Percentiles rank a stretch among this genome's conserved stretches.
These are phyloP conservation scores for Eupithecia tripunctaria DNA, from an alignment of 2,888 invertebrate species.

Conservation along the genomic window DNA sequence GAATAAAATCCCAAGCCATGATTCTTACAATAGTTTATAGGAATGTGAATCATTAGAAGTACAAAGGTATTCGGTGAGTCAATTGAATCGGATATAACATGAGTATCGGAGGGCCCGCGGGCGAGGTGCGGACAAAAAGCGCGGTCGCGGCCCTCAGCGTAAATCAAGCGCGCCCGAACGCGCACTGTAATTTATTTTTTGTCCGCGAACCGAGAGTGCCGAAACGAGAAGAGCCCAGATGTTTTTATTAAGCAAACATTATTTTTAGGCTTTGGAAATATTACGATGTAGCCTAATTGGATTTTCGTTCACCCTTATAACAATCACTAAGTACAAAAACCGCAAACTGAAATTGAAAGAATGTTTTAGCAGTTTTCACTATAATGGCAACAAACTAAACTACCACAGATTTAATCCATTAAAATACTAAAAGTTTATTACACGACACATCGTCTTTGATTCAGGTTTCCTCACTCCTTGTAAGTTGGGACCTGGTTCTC, in stretches of 20 bases:
- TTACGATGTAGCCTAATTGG: neutral
- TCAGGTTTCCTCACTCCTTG: neutral
- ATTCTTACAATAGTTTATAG: neutral
- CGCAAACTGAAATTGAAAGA: conserved; percentile 1
- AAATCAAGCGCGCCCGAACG: conserved; percentile 41
- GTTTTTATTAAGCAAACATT: conserved; percentile 14
- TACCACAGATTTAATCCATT: neutral
- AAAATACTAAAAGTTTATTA: neutral
- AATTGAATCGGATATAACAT: neutral
- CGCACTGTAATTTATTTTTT: conserved; percentile 42
- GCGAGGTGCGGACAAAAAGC: conserved; percentile 41
- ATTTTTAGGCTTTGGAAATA: neutral
- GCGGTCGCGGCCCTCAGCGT: conserved; percentile 33
- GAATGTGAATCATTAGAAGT: neutral
- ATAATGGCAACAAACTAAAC: neutral
- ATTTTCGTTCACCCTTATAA: neutral
- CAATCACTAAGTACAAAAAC: neutral
- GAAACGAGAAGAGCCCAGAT: conserved; percentile 20
- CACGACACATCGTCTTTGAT: neutral
- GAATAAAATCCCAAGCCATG: neutral
- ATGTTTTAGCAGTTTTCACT: neutral
- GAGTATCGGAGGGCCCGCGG: conserved; percentile 2
- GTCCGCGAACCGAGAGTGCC: conserved; percentile 27
- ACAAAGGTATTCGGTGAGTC: conserved; percentile 10
- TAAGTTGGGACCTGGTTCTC: conserved; percentile 14